Percentiles rank a stretch among this genome's conserved stretches.
Conservation (phyloP, 2,888 invertebrate species). For the Artemia sinica region DNA sequence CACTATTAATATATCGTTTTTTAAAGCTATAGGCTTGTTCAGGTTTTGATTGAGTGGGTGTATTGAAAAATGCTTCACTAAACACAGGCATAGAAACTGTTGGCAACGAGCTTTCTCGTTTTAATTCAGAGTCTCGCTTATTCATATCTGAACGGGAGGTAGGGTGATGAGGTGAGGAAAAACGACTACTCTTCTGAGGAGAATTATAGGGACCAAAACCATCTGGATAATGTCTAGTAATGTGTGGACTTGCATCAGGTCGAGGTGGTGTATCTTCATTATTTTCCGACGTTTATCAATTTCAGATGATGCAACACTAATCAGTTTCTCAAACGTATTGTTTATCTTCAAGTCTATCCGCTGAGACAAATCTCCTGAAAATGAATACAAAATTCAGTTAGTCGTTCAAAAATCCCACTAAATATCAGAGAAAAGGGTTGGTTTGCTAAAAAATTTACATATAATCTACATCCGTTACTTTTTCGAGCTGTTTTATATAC, state of each 20-base stretch:
- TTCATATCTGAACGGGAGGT: not conserved
- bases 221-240: slow-evolving; percentile 13
- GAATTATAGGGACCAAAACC: not conserved
- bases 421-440: no score
- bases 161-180: not conserved
- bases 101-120: not conserved
- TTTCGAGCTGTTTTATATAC: no score
- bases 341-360: slow-evolving; percentile 82
- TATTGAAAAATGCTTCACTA: not conserved
- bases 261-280: slow-evolving; percentile 40
- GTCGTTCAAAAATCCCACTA: no score
- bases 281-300: slow-evolving; percentile 66
- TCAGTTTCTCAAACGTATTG: slow-evolving; percentile 79
- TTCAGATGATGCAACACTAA: slow-evolving; percentile 81
- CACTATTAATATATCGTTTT: not conserved
- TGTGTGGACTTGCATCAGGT: slow-evolving; percentile 17
- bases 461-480: no score
- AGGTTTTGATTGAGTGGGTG: not conserved
- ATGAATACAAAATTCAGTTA: no score
- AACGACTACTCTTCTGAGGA: slow-evolving; percentile 4
- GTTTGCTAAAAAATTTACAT: no score
- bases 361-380: no score
- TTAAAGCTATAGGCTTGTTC: slow-evolving; percentile 6
- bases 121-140: not conserved
- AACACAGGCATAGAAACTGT: slow-evolving; percentile 9